phyloP scores from a whole-genome alignment of 1,140 invertebrate species.

The Atta cephalotes region DNA sequence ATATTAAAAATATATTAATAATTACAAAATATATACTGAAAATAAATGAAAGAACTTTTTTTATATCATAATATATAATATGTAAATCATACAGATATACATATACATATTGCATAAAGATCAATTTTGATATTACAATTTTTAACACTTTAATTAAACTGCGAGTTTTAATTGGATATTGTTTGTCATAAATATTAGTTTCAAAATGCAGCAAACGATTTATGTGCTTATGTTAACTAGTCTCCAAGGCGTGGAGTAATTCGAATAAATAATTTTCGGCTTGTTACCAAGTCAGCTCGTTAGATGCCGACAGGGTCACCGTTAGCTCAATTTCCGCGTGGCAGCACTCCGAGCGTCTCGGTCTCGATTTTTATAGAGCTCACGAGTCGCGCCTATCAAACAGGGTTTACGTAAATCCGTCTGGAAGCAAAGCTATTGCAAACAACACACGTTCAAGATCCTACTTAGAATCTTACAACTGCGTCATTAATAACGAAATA shows the following conservation, averaged over 20 bases:
- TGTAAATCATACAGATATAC: neutral
- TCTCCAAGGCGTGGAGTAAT: neutral
- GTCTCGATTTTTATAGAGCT: conserved; percentile 42
- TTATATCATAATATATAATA: neutral
- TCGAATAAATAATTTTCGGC: conserved; percentile 35
- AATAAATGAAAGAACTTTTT: neutral
- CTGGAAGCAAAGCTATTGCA: neutral
- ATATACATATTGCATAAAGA: neutral
- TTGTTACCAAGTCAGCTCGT: conserved; percentile 43
- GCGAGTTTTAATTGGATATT: neutral
- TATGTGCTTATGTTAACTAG: neutral
- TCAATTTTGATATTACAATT: neutral
- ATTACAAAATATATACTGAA: neutral
- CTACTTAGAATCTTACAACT: neutral
- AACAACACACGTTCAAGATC: conserved; percentile 10
- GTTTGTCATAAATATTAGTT: neutral
- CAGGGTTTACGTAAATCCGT: conserved; percentile 19
- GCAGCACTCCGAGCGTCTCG: conserved; percentile 4
- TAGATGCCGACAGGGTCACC: conserved; percentile 17
- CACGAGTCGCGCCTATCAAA: conserved; percentile 2
- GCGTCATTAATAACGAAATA: neutral
- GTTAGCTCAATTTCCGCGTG: conserved; percentile 31
- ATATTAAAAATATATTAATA: neutral
- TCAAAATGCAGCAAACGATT: neutral
- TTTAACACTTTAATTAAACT: neutral